These are phyloP conservation scores for Nephrocerus scutellatus DNA, from an alignment of 2,888 invertebrate genomes.

Conservation along the genomic window DNA sequence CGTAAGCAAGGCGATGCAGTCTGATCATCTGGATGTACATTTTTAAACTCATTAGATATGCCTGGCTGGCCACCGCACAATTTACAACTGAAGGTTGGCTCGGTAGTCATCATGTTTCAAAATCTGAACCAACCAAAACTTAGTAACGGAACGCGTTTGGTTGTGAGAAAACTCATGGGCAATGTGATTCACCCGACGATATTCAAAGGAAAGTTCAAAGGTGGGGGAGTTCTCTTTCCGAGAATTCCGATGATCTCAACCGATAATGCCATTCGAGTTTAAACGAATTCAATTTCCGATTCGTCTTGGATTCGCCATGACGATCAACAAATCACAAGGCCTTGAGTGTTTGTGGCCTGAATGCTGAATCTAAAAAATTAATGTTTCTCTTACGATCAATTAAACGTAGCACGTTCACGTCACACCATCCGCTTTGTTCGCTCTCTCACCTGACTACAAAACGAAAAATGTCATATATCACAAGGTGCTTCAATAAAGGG, in stretches of 20 bases:
- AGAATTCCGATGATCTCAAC: constrained; percentile 25
- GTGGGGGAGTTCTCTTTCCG: constrained; percentile 29
- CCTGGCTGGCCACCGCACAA: constrained; percentile 17
- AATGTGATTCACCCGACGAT: constrained; percentile 29
- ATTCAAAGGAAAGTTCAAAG: constrained; percentile 17
- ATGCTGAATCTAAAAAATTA: constrained; percentile 27
- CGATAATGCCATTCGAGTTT: constrained; percentile 32
- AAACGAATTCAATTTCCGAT: constrained; percentile 35
- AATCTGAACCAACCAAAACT: constrained; percentile 27
- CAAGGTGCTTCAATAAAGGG: too few species aligned
- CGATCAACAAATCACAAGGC: too few species aligned
- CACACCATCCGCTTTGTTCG: constrained; percentile 8
- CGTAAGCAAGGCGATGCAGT: too few species aligned
- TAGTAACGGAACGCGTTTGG: constrained; percentile 29
- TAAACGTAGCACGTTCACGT: constrained; percentile 4
- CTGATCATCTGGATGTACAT: too few species aligned
- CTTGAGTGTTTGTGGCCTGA: constrained; percentile 27
- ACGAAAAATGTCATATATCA: constrained; percentile 5
- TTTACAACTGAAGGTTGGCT: constrained; percentile 27
- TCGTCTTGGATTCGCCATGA: constrained; percentile 6
- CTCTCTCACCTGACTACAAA: constrained; percentile 6
- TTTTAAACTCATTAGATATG: constrained; percentile 9
- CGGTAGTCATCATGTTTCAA: constrained; percentile 28
- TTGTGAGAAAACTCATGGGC: constrained; percentile 24
- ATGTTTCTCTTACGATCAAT: constrained; percentile 4